Conservation (phyloP, 2,888 invertebrate species). For the Hemistola chrysoprasaria region DNA sequence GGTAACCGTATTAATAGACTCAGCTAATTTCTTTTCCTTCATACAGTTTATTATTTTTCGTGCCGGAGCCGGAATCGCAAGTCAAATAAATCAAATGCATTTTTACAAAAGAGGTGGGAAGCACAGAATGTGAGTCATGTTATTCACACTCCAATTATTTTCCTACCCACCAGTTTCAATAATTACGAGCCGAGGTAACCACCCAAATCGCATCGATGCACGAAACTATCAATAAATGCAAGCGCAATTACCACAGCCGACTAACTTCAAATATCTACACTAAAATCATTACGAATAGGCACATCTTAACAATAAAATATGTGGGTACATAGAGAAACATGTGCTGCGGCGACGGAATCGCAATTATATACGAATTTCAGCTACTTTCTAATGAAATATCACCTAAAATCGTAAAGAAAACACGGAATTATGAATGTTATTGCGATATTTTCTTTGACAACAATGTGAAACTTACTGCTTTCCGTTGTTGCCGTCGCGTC, state of each 20-base stretch:
- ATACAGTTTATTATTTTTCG: slow-evolving; percentile 16
- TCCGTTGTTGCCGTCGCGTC: slow-evolving; percentile 62
- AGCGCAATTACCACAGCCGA: slow-evolving; percentile 57
- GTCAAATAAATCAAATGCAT: slow-evolving; percentile 54
- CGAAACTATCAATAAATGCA: slow-evolving; percentile 61
- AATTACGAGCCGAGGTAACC: slow-evolving; percentile 65
- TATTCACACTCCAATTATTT: slow-evolving; percentile 81
- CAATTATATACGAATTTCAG: slow-evolving; percentile 24
- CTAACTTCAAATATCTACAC: slow-evolving; percentile 36
- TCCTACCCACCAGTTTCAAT: slow-evolving; percentile 70
- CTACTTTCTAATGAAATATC: slow-evolving; percentile 33
- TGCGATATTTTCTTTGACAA: slow-evolving; percentile 57
- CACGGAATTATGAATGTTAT: slow-evolving; percentile 55
- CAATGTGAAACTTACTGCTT: slow-evolving; percentile 65
- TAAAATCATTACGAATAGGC: neutral
- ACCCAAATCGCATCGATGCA: slow-evolving; percentile 68
- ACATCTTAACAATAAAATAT: slow-evolving; percentile 16
- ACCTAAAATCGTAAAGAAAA: slow-evolving; percentile 51
- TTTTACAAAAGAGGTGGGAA: slow-evolving; percentile 66
- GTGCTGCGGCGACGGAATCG: slow-evolving; percentile 27
- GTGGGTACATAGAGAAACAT: slow-evolving; percentile 64
- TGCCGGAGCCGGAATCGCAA: slow-evolving; percentile 5
- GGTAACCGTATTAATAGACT: too few species aligned
- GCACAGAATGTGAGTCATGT: slow-evolving; percentile 64
- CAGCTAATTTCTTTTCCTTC: too few species aligned